phyloP scores from a whole-genome alignment of 2,797 vertebrate species.

The Chromis chromis region DNA sequence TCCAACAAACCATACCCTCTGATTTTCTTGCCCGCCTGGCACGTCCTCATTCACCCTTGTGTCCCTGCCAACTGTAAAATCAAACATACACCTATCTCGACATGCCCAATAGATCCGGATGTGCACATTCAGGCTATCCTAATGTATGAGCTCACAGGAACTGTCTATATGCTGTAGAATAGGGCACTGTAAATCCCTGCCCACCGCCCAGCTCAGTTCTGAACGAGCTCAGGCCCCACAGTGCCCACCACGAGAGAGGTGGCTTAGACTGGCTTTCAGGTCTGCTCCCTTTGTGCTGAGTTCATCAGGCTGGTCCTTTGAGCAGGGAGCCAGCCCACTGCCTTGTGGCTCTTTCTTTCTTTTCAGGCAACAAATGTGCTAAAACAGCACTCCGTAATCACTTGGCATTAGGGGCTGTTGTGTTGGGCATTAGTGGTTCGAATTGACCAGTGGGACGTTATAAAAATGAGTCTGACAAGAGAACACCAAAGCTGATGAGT shows the following conservation, averaged over 20 bases:
- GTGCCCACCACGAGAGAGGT: constrained; percentile 62
- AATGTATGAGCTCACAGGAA: constrained; percentile 69
- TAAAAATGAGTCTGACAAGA: constrained; percentile 86
- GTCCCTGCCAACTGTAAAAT: constrained; percentile 16
- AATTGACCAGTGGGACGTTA: constrained; percentile 83
- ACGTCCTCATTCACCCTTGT: background rate
- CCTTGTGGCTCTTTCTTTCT: constrained; percentile 81
- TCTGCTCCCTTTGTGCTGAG: constrained; percentile 87
- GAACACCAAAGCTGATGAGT: constrained; percentile 87
- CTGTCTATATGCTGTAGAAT: constrained; percentile 60
- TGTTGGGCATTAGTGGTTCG: constrained; percentile 86
- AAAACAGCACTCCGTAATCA: constrained; percentile 88
- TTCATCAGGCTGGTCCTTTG: constrained; percentile 85
- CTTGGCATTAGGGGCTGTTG: constrained; percentile 87
- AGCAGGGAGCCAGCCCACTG: constrained; percentile 80
- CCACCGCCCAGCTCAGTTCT: constrained; percentile 46
- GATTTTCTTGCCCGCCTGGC: background rate
- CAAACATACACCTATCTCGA: constrained; percentile 17
- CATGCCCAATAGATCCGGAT: constrained; percentile 31
- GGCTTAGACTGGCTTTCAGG: constrained; percentile 82
- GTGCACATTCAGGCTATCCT: constrained; percentile 45
- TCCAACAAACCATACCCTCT: background rate
- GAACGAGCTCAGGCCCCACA: constrained; percentile 68
- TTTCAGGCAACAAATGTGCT: constrained; percentile 85
- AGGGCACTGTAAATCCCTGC: constrained; percentile 65